These are phyloP conservation scores for Passer montanus DNA, from an alignment of 2,113 vertebrate genomes.

Conservation along the genomic window DNA sequence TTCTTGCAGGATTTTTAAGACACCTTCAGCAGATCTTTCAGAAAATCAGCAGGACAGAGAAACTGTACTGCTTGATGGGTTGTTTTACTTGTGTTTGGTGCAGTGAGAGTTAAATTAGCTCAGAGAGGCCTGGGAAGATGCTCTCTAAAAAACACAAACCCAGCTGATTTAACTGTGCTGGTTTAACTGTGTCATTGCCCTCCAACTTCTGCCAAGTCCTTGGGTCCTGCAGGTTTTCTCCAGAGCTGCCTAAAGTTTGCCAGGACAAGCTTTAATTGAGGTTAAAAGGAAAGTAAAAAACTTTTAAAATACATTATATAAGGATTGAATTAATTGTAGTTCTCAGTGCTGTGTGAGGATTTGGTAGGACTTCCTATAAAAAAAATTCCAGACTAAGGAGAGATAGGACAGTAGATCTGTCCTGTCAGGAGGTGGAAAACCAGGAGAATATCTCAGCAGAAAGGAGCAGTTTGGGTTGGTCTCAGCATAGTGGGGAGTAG, in stretches of 20 bases:
- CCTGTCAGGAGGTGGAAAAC: not conserved
- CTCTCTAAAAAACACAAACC: not conserved
- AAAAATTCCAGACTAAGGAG: not conserved
- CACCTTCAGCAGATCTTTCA: not conserved
- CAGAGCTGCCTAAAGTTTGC: not conserved
- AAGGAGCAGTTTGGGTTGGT: not conserved
- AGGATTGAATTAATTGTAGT: not conserved
- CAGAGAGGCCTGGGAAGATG: not conserved
- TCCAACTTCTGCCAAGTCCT: not conserved
- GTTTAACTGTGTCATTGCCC: not conserved
- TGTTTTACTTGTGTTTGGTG: not conserved
- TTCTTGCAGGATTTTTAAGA: not conserved
- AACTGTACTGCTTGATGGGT: not conserved
- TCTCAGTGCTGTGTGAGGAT: not conserved
- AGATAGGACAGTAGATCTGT: not conserved
- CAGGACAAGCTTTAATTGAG: not conserved
- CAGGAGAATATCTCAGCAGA: not conserved
- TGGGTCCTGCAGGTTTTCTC: not conserved
- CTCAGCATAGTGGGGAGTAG: not conserved
- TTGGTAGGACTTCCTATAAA: not conserved
- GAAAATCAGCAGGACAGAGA: not conserved
- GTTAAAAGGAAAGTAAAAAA: not conserved
- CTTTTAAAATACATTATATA: fast-evolving
- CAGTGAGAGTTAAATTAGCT: not conserved
- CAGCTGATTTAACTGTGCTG: not conserved